phyloP scores from a whole-genome alignment of 2,113 vertebrate species.

The Eretmochelys imbricata region DNA sequence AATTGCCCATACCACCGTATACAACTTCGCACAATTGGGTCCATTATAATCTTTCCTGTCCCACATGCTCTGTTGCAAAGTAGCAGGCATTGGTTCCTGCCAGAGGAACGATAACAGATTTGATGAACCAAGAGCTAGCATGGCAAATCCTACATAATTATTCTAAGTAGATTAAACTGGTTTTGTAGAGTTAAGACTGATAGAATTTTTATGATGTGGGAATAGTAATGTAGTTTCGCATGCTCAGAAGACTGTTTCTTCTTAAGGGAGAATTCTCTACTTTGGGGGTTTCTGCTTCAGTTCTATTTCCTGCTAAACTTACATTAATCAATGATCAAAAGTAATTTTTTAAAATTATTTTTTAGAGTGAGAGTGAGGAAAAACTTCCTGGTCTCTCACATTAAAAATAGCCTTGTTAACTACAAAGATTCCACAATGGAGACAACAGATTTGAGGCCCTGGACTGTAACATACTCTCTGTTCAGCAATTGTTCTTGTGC shows the following conservation, averaged over 20 bases:
- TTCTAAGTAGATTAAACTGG: rapidly evolving
- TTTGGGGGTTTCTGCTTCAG: background rate
- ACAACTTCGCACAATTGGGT: background rate
- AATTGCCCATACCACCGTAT: background rate
- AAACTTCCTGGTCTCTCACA: background rate
- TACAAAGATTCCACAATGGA: background rate
- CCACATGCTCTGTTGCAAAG: background rate
- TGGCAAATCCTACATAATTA: rapidly evolving
- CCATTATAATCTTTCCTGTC: background rate
- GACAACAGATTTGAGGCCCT: background rate
- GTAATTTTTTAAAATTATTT: background rate
- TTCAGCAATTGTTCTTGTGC: background rate
- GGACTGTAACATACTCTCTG: background rate
- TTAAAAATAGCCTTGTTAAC: background rate
- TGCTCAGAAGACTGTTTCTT: background rate
- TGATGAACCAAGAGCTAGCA: background rate
- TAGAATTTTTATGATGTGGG: background rate
- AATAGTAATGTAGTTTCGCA: background rate
- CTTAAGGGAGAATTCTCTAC: background rate
- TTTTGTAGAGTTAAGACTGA: background rate
- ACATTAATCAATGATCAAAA: background rate
- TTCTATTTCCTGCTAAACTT: background rate
- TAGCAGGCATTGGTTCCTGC: background rate
- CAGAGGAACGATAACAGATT: background rate
- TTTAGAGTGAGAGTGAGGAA: background rate